These are phyloP conservation scores for Drosophila parabipectinata DNA, from an alignment of 1,140 invertebrate species.

Conservation along the genomic window DNA sequence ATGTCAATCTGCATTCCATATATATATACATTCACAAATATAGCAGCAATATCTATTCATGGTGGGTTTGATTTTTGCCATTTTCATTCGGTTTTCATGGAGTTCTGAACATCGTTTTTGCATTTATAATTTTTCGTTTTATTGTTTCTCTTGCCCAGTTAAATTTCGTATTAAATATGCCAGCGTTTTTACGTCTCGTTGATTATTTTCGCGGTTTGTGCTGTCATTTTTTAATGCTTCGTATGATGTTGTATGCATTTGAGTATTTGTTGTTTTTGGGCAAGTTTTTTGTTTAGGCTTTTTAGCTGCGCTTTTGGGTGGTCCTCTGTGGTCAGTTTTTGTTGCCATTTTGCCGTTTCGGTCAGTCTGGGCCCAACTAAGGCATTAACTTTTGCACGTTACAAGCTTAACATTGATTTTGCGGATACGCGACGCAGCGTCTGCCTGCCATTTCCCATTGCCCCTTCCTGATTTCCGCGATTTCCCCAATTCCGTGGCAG, in stretches of 20 bases:
- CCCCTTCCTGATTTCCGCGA: constrained; percentile 1
- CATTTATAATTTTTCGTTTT: constrained; percentile 58
- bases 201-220: constrained; percentile 53
- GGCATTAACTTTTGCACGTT: constrained; percentile 73
- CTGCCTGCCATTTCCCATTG: constrained; percentile 15
- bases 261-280: constrained; percentile 18
- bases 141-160: constrained; percentile 38
- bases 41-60: constrained; percentile 58
- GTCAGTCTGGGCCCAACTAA: constrained; percentile 16
- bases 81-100: constrained; percentile 55
- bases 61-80: constrained; percentile 39
- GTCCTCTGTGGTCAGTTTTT: constrained; percentile 48
- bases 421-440: constrained; percentile 51
- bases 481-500: constrained; percentile 8
- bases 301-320: constrained; percentile 44
- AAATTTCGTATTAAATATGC: constrained; percentile 61
- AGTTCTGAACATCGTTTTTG: constrained; percentile 59
- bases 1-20: constrained; percentile 20
- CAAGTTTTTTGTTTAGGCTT: constrained; percentile 50
- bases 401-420: constrained; percentile 75
- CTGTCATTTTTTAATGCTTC: background rate
- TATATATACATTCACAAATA: constrained; percentile 2
- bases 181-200: constrained; percentile 52
- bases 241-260: background rate
- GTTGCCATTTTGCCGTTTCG: constrained; percentile 13